These are phyloP conservation scores for Xanthia togata DNA, from an alignment of 2,888 invertebrate species.

Conservation along the genomic window DNA sequence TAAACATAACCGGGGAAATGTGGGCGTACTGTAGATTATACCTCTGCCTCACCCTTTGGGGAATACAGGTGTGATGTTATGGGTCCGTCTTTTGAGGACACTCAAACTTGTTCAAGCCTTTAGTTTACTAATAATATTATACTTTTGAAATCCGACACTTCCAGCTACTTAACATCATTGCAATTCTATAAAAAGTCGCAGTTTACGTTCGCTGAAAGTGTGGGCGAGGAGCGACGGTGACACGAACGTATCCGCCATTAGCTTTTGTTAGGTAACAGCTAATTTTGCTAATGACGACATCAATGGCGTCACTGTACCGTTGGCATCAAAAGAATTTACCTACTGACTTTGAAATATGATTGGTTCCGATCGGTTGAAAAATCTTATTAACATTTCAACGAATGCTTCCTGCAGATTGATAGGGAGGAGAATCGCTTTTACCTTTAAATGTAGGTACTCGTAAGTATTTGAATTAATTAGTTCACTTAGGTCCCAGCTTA, in stretches of 20 bases:
- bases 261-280: conserved; percentile 47
- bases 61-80: too few species aligned
- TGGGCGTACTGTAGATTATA: too few species aligned
- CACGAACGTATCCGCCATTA: conserved; percentile 60
- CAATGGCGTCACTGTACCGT: conserved; percentile 37
- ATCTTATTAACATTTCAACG: neutral
- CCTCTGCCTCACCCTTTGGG: too few species aligned
- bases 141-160: conserved; percentile 2
- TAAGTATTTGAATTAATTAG: neutral
- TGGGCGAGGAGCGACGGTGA: conserved; percentile 43
- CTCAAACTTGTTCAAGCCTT: neutral
- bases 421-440: neutral
- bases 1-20: too few species aligned
- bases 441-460: neutral
- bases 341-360: conserved; percentile 20
- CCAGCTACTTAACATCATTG: conserved; percentile 28
- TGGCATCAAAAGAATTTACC: conserved; percentile 19
- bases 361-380: conserved; percentile 1
- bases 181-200: conserved; percentile 39
- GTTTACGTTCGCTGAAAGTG: conserved; percentile 45
- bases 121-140: neutral
- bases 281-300: conserved; percentile 62
- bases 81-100: neutral
- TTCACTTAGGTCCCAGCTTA: too few species aligned
- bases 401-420: neutral